phyloP scores from a whole-genome alignment of 2,797 vertebrate genomes.

The Apogon talboti region DNA sequence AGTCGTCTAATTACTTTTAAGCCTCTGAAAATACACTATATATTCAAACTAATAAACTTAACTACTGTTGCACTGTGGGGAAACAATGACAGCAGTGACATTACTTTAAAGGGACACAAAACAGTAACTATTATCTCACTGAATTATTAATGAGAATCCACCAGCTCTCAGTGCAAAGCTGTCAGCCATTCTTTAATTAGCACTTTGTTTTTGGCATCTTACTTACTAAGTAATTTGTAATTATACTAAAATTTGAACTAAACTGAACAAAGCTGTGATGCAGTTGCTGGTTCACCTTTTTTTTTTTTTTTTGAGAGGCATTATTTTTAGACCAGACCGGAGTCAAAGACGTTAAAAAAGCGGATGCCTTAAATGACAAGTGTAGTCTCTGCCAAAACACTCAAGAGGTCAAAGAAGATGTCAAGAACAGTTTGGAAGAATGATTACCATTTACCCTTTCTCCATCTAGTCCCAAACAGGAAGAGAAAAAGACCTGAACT shows the following conservation, averaged over 20 bases:
- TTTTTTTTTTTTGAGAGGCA: too few relatives aligned
- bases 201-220: not conserved
- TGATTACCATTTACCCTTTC: slow-evolving; percentile 69
- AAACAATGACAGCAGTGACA: not conserved
- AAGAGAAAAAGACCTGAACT: slow-evolving; percentile 50
- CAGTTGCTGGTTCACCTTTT: too few relatives aligned
- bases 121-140: not conserved
- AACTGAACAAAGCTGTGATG: too few relatives aligned
- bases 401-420: slow-evolving; percentile 52
- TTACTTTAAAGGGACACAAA: too few relatives aligned
- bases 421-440: slow-evolving; percentile 57
- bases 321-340: not conserved
- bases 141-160: too few relatives aligned
- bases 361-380: not conserved
- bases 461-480: slow-evolving; percentile 42
- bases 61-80: not conserved
- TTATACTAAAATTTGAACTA: not conserved
- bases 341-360: too few relatives aligned
- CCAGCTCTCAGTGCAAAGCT: too few relatives aligned
- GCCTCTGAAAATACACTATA: too few relatives aligned
- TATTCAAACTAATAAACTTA: not conserved
- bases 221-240: not conserved
- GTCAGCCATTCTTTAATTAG: not conserved
- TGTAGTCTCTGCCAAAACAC: not conserved
- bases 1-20: too few relatives aligned